Percentiles rank a stretch among this genome's conserved stretches.
phyloP scores from a whole-genome alignment of 2,113 vertebrate species.

The Menidia beryllina region DNA sequence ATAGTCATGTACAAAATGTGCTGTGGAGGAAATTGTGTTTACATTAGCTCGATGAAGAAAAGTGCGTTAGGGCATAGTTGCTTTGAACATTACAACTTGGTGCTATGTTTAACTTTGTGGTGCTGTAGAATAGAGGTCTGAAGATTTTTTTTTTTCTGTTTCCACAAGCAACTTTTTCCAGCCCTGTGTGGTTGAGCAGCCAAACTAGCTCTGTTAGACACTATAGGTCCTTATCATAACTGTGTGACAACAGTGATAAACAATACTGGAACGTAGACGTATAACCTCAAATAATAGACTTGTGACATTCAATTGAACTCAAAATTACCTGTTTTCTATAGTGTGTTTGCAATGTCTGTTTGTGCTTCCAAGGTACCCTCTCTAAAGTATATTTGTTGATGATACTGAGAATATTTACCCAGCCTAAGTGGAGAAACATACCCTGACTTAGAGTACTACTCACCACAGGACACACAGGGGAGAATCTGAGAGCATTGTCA shows the following conservation, averaged over 20 bases:
- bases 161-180: slow-evolving; percentile 60
- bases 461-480: slow-evolving; percentile 44
- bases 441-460: slow-evolving; percentile 65
- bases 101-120: slow-evolving; percentile 86
- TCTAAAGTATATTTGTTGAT: slow-evolving; percentile 76
- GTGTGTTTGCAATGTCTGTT: slow-evolving; percentile 78
- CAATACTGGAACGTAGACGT: slow-evolving; percentile 74
- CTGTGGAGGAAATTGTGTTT: slow-evolving; percentile 81
- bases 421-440: slow-evolving; percentile 62
- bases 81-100: slow-evolving; percentile 83
- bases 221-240: slow-evolving; percentile 68
- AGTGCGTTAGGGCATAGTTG: slow-evolving; percentile 80
- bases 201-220: slow-evolving; percentile 68
- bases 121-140: slow-evolving; percentile 84
- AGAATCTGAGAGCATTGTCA: slow-evolving; percentile 53
- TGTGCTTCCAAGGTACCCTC: slow-evolving; percentile 83
- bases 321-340: slow-evolving; percentile 75
- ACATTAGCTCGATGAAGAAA: slow-evolving; percentile 77
- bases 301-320: slow-evolving; percentile 74
- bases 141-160: slow-evolving; percentile 54
- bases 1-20: slow-evolving; percentile 71
- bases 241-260: slow-evolving; percentile 76
- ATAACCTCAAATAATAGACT: slow-evolving; percentile 75
- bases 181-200: slow-evolving; percentile 72
- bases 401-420: slow-evolving; percentile 67